A percentile compares a stretch with the other conserved stretches of the same genome.
Evolutionary conservation across 2,888 invertebrate genomes (phyloP).

Genomic region (Habroteleia sp.): DNA sequence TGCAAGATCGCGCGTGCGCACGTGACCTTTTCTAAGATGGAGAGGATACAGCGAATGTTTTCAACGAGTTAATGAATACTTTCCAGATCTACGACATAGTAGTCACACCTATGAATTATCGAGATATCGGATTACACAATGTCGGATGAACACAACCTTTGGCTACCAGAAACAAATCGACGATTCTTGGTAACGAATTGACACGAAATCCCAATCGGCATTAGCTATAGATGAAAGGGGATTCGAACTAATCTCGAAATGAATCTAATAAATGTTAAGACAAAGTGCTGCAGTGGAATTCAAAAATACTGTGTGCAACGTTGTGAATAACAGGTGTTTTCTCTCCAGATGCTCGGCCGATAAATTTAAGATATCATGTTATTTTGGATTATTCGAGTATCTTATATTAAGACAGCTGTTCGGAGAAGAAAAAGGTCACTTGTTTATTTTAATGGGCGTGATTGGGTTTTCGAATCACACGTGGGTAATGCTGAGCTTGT

Average conservation of each 20-base stretch:
- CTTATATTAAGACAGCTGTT: conserved; percentile 35
- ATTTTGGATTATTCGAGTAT: conserved; percentile 45
- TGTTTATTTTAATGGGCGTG: conserved; percentile 22
- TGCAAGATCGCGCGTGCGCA: conserved; percentile 65
- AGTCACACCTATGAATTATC: conserved; percentile 66
- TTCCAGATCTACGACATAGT: conserved; percentile 66
- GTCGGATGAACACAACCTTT: conserved; percentile 59
- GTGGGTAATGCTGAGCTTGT: no score
- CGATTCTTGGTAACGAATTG: conserved; percentile 50
- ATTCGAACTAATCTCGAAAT: conserved; percentile 37
- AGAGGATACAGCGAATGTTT: conserved; percentile 64
- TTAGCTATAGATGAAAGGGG: conserved; percentile 40
- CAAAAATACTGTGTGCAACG: conserved; percentile 2
- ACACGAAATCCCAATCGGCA: conserved; percentile 43
- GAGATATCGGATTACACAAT: conserved; percentile 66
- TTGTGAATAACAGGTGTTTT: conserved; percentile 43
- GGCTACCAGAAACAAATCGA: conserved; percentile 64
- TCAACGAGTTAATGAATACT: conserved; percentile 67
- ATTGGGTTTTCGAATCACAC: no score
- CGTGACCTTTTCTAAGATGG: conserved; percentile 63
- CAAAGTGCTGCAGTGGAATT: conserved; percentile 18
- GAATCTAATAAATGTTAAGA: conserved; percentile 51
- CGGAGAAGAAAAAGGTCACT: conserved; percentile 34
- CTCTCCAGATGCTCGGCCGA: conserved; percentile 30
- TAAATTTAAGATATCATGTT: conserved; percentile 52